Percentiles rank a stretch among this genome's conserved stretches.
Evolutionary conservation across 2,113 vertebrate species (phyloP).

Genomic region (Dipodomys merriami): DNA sequence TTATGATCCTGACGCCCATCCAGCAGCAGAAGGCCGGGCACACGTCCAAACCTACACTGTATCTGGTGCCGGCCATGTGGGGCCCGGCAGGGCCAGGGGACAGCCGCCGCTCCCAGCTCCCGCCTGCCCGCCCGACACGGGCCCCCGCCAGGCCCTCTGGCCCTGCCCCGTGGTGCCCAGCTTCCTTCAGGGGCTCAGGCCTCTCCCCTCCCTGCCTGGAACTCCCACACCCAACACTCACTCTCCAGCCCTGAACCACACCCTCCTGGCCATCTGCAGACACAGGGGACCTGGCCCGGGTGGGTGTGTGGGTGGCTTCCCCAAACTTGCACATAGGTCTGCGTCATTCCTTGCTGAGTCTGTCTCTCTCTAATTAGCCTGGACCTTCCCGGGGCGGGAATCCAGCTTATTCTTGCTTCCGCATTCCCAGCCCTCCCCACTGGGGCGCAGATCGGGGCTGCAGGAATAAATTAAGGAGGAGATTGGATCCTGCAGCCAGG

Average conservation of each 20-base stretch:
- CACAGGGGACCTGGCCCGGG: not conserved
- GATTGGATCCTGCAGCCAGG: not conserved
- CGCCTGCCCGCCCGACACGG: not conserved
- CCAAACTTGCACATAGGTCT: not conserved
- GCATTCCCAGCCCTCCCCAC: not conserved
- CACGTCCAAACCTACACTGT: too few species aligned
- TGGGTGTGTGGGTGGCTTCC: not conserved
- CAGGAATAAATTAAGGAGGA: slow-evolving; percentile 34
- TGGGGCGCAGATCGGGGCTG: not conserved
- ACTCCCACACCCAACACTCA: not conserved
- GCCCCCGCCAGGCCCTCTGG: not conserved
- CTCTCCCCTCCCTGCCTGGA: not conserved
- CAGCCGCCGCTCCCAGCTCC: not conserved
- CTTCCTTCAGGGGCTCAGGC: not conserved
- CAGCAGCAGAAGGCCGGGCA: not conserved
- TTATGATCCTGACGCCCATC: not conserved
- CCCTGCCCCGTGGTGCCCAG: not conserved
- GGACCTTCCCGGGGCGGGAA: not conserved
- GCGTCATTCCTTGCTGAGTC: not conserved
- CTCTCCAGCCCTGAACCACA: not conserved
- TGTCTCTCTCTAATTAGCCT: not conserved
- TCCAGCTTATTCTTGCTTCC: not conserved
- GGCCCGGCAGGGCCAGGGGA: too few species aligned
- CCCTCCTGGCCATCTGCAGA: not conserved
- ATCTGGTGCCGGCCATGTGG: too few species aligned